Base-by-base conservation (phyloP, 2,888 invertebrate genomes). In the Rosalia funebris region DNA sequence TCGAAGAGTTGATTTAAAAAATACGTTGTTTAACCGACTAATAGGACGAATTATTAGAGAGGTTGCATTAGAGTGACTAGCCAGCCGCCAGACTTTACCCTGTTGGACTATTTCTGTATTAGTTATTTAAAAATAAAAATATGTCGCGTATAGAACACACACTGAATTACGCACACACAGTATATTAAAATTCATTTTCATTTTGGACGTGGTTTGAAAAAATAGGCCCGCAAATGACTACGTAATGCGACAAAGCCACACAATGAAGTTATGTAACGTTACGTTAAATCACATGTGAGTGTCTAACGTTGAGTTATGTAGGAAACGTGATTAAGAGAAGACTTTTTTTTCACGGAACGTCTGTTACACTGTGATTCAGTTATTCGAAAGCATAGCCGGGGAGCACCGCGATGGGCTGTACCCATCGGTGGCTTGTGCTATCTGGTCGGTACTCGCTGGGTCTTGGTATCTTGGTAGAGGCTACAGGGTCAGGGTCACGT, bases 401-500 rank as follows among this genome's bases (percentile, higher is more conserved):
- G 59, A 55, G 60, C 55, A 60, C 42, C 46, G 45, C 52, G 61
- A 56, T 64, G 55, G 64, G 62, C 37, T 25, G 65, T 63, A 66
- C 64, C 62, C 53, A 59, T 66, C 63, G 53, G 62, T 65, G 67
- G 60, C 53, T 54, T 59, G 55, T 66, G 65, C 63, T 68, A 58
- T 65, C 66, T 68, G 68, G 66, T 65, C 66, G 66, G 63, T 66
- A 62, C 63, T 66, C 65, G 66, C 59, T 59, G 60, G 57, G 63
- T 62, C 63, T 64, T 55, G 57, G 68, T 64, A 68, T 62, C 63
- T 64, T 57, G 56, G 68, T 64, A 68, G 63, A 72, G 71, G 73
- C 73, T 78, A 78, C 74, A 79, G 80, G 81, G 82, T 82, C 82
- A 82, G 82, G 82, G 82, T 81, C 81, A 82, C 77, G 71, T 80